These are phyloP conservation scores for Elegia similella DNA, from an alignment of 2,888 invertebrate species.

Conservation along the genomic window DNA sequence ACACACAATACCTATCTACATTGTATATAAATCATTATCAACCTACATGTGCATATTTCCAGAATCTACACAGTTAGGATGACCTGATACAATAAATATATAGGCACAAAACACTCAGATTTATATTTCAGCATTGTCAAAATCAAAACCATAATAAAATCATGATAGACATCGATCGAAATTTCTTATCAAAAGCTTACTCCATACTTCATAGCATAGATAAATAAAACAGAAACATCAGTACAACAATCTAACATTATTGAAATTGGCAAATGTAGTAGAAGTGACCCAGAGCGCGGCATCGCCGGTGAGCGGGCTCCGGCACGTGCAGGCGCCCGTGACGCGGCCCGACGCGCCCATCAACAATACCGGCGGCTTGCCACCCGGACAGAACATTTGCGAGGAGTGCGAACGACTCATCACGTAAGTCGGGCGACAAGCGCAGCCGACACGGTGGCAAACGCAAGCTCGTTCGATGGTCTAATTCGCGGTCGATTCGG, in stretches of 20 bases:
- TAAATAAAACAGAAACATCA: not conserved
- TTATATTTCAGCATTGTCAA: not conserved
- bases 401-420: slow-evolving; percentile 98
- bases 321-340: slow-evolving; percentile 90
- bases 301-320: slow-evolving; percentile 79
- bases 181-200: not conserved
- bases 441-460: slow-evolving; percentile 84
- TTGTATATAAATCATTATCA: slow-evolving; percentile 9
- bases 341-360: slow-evolving; percentile 82
- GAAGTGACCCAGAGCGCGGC: slow-evolving; percentile 57
- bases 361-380: slow-evolving; percentile 87
- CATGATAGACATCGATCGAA: not conserved
- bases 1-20: not conserved
- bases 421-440: slow-evolving; percentile 92
- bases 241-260: slow-evolving; percentile 32
- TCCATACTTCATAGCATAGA: not conserved
- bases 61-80: not conserved
- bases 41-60: not conserved
- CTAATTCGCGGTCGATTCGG: slow-evolving; percentile 69
- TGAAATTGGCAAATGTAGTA: slow-evolving; percentile 55
- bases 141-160: not conserved
- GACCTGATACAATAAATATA: not conserved
- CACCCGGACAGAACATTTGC: slow-evolving; percentile 96
- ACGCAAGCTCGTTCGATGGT: slow-evolving; percentile 64
- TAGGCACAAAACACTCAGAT: too few species aligned